These are phyloP conservation scores for Drosophila setifemur DNA, from an alignment of 1,140 invertebrate species.

Conservation along the genomic window DNA sequence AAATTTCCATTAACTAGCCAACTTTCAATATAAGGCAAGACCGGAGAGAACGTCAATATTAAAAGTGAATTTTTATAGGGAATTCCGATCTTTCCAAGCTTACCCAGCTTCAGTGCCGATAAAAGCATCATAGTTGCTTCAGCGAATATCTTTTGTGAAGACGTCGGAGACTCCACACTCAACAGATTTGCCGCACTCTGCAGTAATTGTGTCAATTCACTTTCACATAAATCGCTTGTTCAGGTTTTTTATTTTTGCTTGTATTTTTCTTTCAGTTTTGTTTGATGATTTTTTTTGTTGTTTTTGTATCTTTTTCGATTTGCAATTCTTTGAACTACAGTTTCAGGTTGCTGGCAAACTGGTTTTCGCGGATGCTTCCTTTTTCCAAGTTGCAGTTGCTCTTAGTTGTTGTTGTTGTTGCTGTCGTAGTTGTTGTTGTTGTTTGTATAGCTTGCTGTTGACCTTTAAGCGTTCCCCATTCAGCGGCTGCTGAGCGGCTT, in stretches of 20 bases:
- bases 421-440: constrained; percentile 40
- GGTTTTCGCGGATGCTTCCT: constrained; percentile 76
- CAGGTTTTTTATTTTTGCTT: constrained; percentile 18
- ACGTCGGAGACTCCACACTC: constrained; percentile 24
- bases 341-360: constrained; percentile 67
- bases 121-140: constrained; percentile 78
- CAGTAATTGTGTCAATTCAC: constrained; percentile 75
- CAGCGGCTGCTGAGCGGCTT: constrained; percentile 57
- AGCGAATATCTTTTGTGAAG: constrained; percentile 13
- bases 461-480: constrained; percentile 70
- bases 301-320: constrained; percentile 33
- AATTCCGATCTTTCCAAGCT: constrained; percentile 8
- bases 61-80: no score
- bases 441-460: constrained; percentile 51
- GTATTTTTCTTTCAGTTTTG: constrained; percentile 5
- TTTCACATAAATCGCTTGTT: constrained; percentile 71
- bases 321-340: constrained; percentile 62
- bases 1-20: no score
- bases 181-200: constrained; percentile 1
- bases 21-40: background rate
- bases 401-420: constrained; percentile 37
- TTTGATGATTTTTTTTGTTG: constrained; percentile 11
- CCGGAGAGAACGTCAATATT: no score
- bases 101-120: constrained; percentile 82
- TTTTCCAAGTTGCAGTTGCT: constrained; percentile 72